Evolutionary conservation across 2,888 invertebrate species (phyloP).

Genomic region (Polylopha cassiicola): DNA sequence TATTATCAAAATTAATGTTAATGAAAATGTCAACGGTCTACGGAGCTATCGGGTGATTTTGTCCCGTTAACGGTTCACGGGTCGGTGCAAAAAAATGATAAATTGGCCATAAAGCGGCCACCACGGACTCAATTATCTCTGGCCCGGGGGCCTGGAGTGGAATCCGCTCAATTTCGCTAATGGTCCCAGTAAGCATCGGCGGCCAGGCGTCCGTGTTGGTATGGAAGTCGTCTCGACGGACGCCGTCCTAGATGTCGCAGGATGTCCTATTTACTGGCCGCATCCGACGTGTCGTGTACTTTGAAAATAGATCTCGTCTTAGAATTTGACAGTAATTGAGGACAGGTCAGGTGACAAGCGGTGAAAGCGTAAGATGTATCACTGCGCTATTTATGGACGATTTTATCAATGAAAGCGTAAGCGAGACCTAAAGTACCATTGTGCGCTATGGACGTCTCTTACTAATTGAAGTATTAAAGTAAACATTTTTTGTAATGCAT

Average conservation of each 20-base stretch:
- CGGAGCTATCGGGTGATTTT: too few relatives aligned
- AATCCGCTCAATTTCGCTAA: constrained; percentile 21
- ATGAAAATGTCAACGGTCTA: too few relatives aligned
- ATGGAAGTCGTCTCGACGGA: constrained; percentile 7
- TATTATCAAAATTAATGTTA: too few relatives aligned
- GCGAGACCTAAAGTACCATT: too few relatives aligned
- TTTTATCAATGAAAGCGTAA: too few relatives aligned
- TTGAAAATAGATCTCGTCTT: constrained; percentile 21
- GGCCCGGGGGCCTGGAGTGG: constrained; percentile 4
- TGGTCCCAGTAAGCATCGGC: constrained; percentile 15
- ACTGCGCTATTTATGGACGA: too few relatives aligned
- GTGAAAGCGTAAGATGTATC: too few relatives aligned
- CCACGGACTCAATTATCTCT: constrained; percentile 22
- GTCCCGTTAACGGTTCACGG: constrained; percentile 18
- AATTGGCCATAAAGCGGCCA: constrained; percentile 18
- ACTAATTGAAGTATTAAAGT: too few relatives aligned
- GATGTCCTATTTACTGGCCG: constrained; percentile 19
- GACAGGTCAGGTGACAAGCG: too few relatives aligned
- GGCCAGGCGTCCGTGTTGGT: constrained; percentile 1
- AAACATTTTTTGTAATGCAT: too few relatives aligned
- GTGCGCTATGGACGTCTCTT: too few relatives aligned
- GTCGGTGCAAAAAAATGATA: constrained; percentile 20
- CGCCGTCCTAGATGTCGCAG: constrained; percentile 11
- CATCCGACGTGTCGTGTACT: constrained; percentile 16
- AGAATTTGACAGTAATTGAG: too few relatives aligned